phyloP scores from a whole-genome alignment of 2,888 invertebrate species.

The Coleophora deauratella region DNA sequence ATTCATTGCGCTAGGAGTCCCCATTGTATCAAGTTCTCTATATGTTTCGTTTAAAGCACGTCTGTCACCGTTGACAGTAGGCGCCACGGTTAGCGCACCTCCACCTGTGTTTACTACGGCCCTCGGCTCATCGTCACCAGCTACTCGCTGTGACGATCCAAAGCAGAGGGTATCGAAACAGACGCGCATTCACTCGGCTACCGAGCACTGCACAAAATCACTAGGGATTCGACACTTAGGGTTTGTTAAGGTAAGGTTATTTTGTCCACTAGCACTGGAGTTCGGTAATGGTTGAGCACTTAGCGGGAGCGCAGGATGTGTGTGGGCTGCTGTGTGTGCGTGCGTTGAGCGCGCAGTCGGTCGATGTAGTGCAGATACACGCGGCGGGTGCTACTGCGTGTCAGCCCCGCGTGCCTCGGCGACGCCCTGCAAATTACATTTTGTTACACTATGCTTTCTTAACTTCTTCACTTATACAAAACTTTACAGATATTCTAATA shows the following conservation, averaged over 20 bases:
- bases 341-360: slow-evolving; percentile 63
- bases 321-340: slow-evolving; percentile 44
- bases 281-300: slow-evolving; percentile 31
- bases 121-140: slow-evolving; percentile 83
- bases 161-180: slow-evolving; percentile 93
- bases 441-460: slow-evolving; percentile 1
- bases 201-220: slow-evolving; percentile 62
- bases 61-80: slow-evolving; percentile 66
- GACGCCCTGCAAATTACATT: slow-evolving; percentile 53
- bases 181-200: slow-evolving; percentile 90
- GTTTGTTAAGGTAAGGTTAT: slow-evolving; percentile 28
- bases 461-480: background rate
- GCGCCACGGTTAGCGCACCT: slow-evolving; percentile 68
- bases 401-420: slow-evolving; percentile 63
- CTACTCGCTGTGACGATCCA: slow-evolving; percentile 88
- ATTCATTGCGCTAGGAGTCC: slow-evolving; percentile 74
- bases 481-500: background rate
- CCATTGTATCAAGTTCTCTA: slow-evolving; percentile 66
- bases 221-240: slow-evolving; percentile 49
- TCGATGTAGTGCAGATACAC: slow-evolving; percentile 52
- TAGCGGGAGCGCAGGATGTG: slow-evolving; percentile 46
- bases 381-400: slow-evolving; percentile 41
- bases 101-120: slow-evolving; percentile 64
- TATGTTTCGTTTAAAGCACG: slow-evolving; percentile 66
- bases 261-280: slow-evolving; percentile 36